Evolutionary conservation across 2,113 vertebrate genomes (phyloP).

Genomic region (Oryzias celebensis): DNA sequence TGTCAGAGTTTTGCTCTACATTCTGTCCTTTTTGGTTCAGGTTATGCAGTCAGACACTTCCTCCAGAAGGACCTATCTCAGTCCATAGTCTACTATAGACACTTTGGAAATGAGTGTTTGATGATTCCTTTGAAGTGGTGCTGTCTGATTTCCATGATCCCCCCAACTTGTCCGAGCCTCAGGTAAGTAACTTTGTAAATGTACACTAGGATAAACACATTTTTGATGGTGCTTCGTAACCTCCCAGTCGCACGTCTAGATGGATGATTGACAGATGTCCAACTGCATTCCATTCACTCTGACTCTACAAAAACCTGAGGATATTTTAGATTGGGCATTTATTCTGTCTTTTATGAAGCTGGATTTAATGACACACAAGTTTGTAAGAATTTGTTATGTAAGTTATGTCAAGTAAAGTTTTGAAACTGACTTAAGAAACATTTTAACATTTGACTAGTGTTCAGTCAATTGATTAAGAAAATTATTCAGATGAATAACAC

Average conservation of each 20-base stretch:
- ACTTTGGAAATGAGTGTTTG: constrained; percentile 88
- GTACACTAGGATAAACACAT: background rate
- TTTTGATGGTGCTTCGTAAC: background rate
- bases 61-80: constrained; percentile 90
- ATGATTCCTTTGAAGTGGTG: constrained; percentile 93
- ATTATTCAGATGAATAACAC: too few relatives aligned
- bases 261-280: too few relatives aligned
- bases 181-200: constrained; percentile 74
- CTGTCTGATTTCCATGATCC: constrained; percentile 91
- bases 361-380: too few relatives aligned
- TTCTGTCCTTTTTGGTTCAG: constrained; percentile 65
- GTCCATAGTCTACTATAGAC: constrained; percentile 88
- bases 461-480: too few relatives aligned
- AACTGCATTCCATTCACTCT: background rate
- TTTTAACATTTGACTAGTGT: too few relatives aligned
- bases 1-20: rapidly evolving
- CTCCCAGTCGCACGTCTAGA: too few relatives aligned
- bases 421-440: too few relatives aligned
- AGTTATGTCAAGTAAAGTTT: too few relatives aligned
- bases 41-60: constrained; percentile 88
- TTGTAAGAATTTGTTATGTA: too few relatives aligned
- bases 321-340: too few relatives aligned
- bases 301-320: too few relatives aligned
- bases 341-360: too few relatives aligned
- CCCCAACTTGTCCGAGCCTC: constrained; percentile 90